Evolutionary conservation across 2,888 invertebrate species (phyloP).

Genomic region (Acrobeloides nanus): DNA sequence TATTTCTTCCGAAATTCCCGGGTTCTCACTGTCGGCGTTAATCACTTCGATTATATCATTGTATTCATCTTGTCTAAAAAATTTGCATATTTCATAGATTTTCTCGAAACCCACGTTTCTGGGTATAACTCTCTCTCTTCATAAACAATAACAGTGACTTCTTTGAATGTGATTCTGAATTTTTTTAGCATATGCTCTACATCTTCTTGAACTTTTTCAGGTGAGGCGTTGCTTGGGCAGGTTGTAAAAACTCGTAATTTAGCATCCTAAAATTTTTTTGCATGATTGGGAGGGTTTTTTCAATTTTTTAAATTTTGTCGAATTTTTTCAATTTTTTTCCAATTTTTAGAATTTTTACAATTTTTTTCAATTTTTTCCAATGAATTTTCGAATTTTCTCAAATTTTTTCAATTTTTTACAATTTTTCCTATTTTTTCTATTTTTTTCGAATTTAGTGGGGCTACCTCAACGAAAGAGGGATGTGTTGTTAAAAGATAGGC

Average conservation of each 20-base stretch:
- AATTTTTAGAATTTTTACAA: too few species aligned
- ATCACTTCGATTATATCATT: conserved; percentile 14
- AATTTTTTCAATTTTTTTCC: too few species aligned
- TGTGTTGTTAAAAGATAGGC: conserved; percentile 75
- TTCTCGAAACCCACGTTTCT: conserved; percentile 62
- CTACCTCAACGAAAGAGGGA: conserved; percentile 67
- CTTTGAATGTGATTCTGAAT: conserved; percentile 89
- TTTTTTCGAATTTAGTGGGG: too few species aligned
- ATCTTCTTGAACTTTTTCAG: conserved; percentile 83
- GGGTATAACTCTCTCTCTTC: conserved; percentile 65
- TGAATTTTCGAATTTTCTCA: too few species aligned
- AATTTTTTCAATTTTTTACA: conserved; percentile 4
- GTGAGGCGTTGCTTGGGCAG: conserved; percentile 54
- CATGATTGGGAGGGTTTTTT: too few species aligned
- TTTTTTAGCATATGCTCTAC: conserved; percentile 83
- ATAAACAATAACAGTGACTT: conserved; percentile 79
- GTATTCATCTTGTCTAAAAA: conserved; percentile 18
- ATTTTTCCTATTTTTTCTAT: conserved; percentile 6
- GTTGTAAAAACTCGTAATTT: conserved; percentile 57
- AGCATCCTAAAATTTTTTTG: conserved; percentile 44
- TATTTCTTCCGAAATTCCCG: conserved; percentile 18
- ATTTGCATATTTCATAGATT: too few species aligned
- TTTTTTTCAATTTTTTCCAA: too few species aligned
- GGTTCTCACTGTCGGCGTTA: conserved; percentile 5
- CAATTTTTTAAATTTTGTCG: too few species aligned